Evolutionary conservation across 2,888 invertebrate genomes (phyloP), one percentile per base, ranked within the genome.

Genomic region (Podabrus alpinus): DNA sequence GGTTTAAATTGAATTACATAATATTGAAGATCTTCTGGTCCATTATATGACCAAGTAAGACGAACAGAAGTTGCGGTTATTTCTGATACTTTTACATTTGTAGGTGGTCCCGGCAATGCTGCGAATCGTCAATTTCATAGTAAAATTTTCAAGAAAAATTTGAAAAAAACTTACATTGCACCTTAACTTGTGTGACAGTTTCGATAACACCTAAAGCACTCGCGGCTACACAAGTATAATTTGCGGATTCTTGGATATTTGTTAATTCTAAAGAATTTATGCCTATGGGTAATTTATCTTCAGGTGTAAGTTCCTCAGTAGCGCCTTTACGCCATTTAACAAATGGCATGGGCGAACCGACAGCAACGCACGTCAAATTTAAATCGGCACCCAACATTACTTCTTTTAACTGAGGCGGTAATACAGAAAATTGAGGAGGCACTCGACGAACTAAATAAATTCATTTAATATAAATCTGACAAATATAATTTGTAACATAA

Each of bases 1-100:
- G 97, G 97, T 87, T 97, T 97, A 90, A 97, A 98, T 88, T 97
- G 97, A 83, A 99, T 96, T 81, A 97, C 95, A 89, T 97, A 99
- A 87, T 97, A 97, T 84, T 94, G 94, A n/a, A 97, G 92, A 83
- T 97, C 97, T 84, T 95, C 95, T 1, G 94, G 92, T 13, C 94
- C 93, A 83, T 94, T 94, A 88, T 97, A 96, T 0, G 95, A 94
- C 99, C 99, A 99, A 13, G 95, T 93, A 74, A 99, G 90, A 71
- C 96, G 92, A 19, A 99, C 97, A 2, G 97, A 95, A 16, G 96
- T 95, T 9, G 98, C 95, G 3, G 97, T 97, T 81, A 98, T 95
- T 87, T 98, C 98, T 1, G 97, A 96, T 24, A 97, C 94, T 82
- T 94, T 91, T 62, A 99, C 94, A 86, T 95, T 95, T 17, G 94